Conservation (phyloP, 2,113 vertebrate species). For the Elephantulus edwardii region DNA sequence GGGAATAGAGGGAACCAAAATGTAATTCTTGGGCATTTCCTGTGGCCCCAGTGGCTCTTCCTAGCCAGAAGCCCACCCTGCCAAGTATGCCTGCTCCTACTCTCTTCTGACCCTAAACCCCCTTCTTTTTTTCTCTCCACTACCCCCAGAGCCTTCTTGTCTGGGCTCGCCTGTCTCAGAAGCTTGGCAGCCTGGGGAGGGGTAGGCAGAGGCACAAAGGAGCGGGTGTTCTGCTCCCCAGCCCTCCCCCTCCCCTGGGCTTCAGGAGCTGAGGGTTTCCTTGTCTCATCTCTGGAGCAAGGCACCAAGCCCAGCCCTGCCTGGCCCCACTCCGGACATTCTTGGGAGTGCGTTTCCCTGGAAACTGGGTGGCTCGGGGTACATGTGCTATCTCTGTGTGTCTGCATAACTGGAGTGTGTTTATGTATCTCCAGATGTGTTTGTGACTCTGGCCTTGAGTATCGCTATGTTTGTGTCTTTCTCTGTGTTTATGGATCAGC, state of each 20-base stretch:
- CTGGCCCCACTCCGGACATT: slow-evolving; percentile 79
- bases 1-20: slow-evolving; percentile 22
- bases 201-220: slow-evolving; percentile 75
- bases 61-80: slow-evolving; percentile 56
- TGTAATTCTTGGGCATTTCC: slow-evolving; percentile 67
- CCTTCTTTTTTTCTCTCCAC: not conserved
- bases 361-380: slow-evolving; percentile 72
- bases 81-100: slow-evolving; percentile 64
- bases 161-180: slow-evolving; percentile 56
- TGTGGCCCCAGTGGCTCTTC: slow-evolving; percentile 49
- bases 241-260: slow-evolving; percentile 49
- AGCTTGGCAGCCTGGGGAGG: slow-evolving; percentile 62
- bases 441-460: slow-evolving; percentile 52
- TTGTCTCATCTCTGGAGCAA: slow-evolving; percentile 77
- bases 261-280: slow-evolving; percentile 74
- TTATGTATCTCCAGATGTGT: slow-evolving; percentile 72
- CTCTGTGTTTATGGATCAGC: slow-evolving; percentile 58
- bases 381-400: slow-evolving; percentile 63
- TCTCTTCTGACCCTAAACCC: slow-evolving; percentile 60
- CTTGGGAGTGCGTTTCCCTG: slow-evolving; percentile 78
- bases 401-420: slow-evolving; percentile 69
- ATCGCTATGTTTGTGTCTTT: slow-evolving; percentile 56
- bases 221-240: slow-evolving; percentile 73
- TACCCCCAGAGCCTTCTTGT: slow-evolving; percentile 53
- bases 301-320: slow-evolving; percentile 74